These are phyloP conservation scores for Armadillidium nasatum DNA, from an alignment of 1,140 invertebrate species.

Conservation along the genomic window DNA sequence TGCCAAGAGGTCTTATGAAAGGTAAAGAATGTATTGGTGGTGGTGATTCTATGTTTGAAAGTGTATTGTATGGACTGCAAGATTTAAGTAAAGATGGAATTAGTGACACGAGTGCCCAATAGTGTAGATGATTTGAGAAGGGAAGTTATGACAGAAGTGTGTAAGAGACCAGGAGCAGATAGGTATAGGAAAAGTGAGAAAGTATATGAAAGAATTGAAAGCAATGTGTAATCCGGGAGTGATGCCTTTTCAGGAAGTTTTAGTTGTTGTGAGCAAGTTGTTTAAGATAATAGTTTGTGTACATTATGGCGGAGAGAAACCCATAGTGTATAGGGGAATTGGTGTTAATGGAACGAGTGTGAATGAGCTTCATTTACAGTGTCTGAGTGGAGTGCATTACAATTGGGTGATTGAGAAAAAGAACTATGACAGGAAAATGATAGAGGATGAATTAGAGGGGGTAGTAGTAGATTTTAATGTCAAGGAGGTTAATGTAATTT, in stretches of 20 bases:
- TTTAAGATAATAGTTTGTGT: slow-evolving; percentile 7
- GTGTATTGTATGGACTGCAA: neutral
- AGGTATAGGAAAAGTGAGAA: neutral
- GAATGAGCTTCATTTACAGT: slow-evolving; percentile 1
- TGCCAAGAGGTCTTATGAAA: no score
- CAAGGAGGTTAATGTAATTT: no score
- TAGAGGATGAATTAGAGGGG: no score
- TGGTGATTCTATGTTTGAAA: slow-evolving; percentile 7
- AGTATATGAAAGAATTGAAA: neutral
- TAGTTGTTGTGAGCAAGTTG: neutral
- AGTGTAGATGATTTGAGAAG: neutral
- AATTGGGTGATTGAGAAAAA: neutral
- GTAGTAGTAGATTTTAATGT: no score
- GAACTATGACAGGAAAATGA: no score
- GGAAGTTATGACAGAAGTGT: neutral
- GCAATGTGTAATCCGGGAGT: neutral
- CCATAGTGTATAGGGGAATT: neutral
- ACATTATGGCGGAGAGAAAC: slow-evolving; percentile 4
- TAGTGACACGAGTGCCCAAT: neutral
- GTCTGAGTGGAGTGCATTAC: neutral
- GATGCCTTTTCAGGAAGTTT: neutral
- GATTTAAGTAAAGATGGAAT: neutral
- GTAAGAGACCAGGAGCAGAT: neutral
- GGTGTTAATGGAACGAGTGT: neutral
- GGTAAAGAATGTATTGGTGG: neutral